Percentiles rank a stretch among this genome's conserved stretches.
Evolutionary conservation across 2,113 vertebrate genomes (phyloP).

Genomic region (Catharus fuscescens): DNA sequence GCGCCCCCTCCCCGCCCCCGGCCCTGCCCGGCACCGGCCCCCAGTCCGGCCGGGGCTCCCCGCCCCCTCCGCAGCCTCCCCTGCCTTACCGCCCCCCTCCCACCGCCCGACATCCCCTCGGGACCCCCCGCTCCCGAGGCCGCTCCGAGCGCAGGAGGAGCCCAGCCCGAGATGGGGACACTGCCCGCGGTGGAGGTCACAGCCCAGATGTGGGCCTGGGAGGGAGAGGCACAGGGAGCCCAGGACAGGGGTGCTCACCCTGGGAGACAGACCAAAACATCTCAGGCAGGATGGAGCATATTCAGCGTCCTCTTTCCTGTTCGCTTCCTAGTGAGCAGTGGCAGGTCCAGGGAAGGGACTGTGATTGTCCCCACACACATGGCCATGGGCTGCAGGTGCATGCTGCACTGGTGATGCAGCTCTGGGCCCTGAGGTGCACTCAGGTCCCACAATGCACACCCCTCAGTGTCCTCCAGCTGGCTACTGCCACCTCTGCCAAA

Average conservation of each 20-base stretch:
- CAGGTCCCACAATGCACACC: neutral
- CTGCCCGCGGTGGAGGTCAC: neutral
- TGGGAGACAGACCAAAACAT: neutral
- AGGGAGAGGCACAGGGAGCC: neutral
- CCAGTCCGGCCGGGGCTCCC: neutral
- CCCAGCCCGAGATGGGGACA: neutral
- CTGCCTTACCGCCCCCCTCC: neutral
- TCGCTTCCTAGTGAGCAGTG: rapidly evolving
- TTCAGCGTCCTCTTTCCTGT: neutral
- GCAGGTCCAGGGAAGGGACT: neutral
- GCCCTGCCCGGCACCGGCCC: neutral
- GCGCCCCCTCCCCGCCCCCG: too few relatives aligned
- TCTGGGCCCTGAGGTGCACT: neutral
- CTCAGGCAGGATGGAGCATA: neutral
- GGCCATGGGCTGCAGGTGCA: neutral
- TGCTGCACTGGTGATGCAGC: neutral
- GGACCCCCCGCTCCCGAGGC: neutral
- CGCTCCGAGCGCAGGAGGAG: neutral
- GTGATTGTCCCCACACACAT: rapidly evolving
- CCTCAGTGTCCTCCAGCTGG: neutral
- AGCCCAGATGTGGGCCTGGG: neutral
- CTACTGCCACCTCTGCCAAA: neutral
- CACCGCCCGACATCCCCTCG: neutral
- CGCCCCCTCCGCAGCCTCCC: neutral
- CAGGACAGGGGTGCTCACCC: neutral